Base-by-base conservation (phyloP, 2,888 invertebrate species). In the Aricia artaxerxes region DNA sequence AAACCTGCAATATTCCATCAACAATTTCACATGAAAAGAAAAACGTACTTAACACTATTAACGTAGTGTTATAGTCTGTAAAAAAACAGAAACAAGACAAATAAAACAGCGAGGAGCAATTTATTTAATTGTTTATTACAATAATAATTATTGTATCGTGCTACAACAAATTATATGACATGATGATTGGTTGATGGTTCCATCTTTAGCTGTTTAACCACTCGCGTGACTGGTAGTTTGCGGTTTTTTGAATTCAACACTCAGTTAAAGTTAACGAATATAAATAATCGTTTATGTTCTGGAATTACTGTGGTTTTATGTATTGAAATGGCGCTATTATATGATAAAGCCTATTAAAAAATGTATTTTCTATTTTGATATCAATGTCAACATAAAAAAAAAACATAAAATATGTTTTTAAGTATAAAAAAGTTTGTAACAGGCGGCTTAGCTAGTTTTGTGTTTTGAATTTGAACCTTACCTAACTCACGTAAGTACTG, bases 131-230 rank as follows among this genome's bases (percentile, higher is more conserved):
- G 53, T 31, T 76, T 53, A 76, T 76, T 35, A 5, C 57, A 75
- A 49, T 24, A 24, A 24, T 24, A 24, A 24, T 24, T 24, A 24
- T 75, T 24, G 49, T 44, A 24, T 44, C 44, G 75, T 75, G 49
- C 24, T 53, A 69, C 40, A 69, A 80, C 78, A 78, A 69, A 61
- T 80, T 60, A 24, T 44, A 49, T 13, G 53, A 31, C 77, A 79
- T 77, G 79, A 57, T 64, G 78, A 78, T 64, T 64, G 57, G 78
- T 44, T 73, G 73, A 61, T 78, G 73, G 78, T 16, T 38, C n/a
- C 49, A 72, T 69, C 35, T 73, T 69, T 35, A 69, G 35, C 69
- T 35, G 64, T 64, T 38, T 11, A 78, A 60, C 16, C 53, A 57
- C 9, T 78, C 24, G 78, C 78, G 78, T 78, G 78, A 78, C 78